Base-by-base conservation (phyloP, 2,888 invertebrate genomes). In the Sicus ferrugineus region DNA sequence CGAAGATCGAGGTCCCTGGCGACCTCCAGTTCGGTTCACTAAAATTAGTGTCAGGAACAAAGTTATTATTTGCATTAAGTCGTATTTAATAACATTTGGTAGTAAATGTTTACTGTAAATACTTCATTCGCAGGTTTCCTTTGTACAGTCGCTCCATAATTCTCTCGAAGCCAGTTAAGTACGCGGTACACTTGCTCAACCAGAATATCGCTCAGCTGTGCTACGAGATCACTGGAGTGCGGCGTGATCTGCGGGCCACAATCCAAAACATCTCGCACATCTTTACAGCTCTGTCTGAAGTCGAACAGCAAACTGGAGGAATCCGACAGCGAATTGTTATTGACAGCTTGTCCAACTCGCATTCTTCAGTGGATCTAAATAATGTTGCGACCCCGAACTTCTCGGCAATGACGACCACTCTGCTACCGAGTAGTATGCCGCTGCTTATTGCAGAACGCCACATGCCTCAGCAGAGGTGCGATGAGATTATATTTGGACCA, bases 171-270 rank as follows among this genome's bases (percentile, higher is more conserved):
- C 78, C 81, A 58, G 80, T 96, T 81, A 91, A 93, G 72, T 97
- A 97, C 84, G 97, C 92, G 4, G 92, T 97, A 73, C 97, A 94
- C 82, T 87, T 97, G 16, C 86, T 98, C 34, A 97, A 97, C 86
- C 97, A 96, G 86, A 96, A 98, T 82, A 93, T 98, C 73, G 95
- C 95, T 1, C 98, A 98, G 85, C 85, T 97, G n/a, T 83, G 82
- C 73, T 83, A 76, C 61, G 83, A 83, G 71, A 78, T 81, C 67
- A 77, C 77, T 58, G 78, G 80, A 23, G 54, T 70, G 38, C 76
- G 74, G 30, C 81, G 80, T 69, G 83, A 86, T 73, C 71, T 80
- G 61, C 76, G 81, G 14, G 78, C 79, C 38, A 84, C 84, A 0
- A 79, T 85, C 73, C 79, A 80, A 1, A 85, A 83, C 77, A 76